A percentile compares a stretch with the other conserved stretches of the same genome.
Conservation (phyloP, 2,113 vertebrate species). For the Morone saxatilis region DNA sequence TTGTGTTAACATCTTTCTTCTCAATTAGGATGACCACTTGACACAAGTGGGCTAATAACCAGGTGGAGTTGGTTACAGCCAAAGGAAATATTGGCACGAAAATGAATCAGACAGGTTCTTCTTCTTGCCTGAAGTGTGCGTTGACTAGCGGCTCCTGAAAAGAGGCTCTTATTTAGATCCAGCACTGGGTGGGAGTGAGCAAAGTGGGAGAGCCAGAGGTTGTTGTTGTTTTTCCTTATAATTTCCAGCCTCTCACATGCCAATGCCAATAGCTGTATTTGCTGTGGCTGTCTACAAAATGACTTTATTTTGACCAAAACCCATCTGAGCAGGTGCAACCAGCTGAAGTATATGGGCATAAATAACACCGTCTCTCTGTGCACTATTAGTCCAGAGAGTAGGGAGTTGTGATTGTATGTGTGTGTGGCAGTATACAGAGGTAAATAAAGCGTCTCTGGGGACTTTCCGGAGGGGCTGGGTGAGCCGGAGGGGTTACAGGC, state of each 20-base stretch:
- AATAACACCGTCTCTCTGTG: conserved; percentile 20
- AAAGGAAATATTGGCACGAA: conserved; percentile 54
- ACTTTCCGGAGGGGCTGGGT: conserved; percentile 26
- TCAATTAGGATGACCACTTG: conserved; percentile 51
- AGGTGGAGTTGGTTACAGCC: conserved; percentile 14
- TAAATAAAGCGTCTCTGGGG: conserved; percentile 48
- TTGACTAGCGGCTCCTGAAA: conserved; percentile 29
- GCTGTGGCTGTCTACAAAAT: conserved; percentile 33
- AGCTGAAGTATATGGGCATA: conserved; percentile 17
- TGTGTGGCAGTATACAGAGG: not conserved
- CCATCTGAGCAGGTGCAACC: conserved; percentile 64
- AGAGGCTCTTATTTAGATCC: conserved; percentile 55
- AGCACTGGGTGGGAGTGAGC: not conserved
- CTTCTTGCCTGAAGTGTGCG: conserved; percentile 11
- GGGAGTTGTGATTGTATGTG: conserved; percentile 6
- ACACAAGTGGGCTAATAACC: conserved; percentile 68
- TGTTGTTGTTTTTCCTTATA: conserved; percentile 70
- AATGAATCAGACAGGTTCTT: conserved; percentile 32
- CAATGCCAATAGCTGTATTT: conserved; percentile 55
- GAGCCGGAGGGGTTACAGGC: not conserved
- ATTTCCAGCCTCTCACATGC: conserved; percentile 56
- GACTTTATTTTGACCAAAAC: conserved; percentile 39
- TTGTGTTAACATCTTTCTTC: conserved; percentile 18
- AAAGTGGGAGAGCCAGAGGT: conserved; percentile 19
- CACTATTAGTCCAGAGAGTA: not conserved